Percentiles rank a stretch among this genome's conserved stretches.
Evolutionary conservation across 2,888 invertebrate genomes (phyloP).

Genomic region (Isoperla grammatica): DNA sequence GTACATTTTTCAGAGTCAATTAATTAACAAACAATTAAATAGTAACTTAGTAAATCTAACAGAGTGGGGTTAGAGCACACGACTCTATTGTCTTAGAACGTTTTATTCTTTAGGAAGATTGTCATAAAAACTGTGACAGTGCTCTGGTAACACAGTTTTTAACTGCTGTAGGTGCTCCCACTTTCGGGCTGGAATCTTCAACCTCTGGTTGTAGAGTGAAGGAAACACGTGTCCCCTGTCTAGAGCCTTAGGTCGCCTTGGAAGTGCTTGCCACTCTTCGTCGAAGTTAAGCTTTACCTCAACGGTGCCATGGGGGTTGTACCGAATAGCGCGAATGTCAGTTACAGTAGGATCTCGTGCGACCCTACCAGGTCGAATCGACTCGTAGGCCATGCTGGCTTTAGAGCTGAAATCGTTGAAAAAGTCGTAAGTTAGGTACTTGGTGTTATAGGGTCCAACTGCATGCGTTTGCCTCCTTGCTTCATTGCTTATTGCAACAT

Average conservation of each 20-base stretch:
- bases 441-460: background rate
- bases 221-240: background rate
- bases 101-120: constrained; percentile 16
- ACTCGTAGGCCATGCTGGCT: constrained; percentile 19
- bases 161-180: constrained; percentile 30
- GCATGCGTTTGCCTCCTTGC: constrained; percentile 18
- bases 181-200: constrained; percentile 24
- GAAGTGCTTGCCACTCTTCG: constrained; percentile 14
- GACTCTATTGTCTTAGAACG: background rate
- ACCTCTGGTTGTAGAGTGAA: background rate
- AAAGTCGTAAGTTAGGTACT: background rate
- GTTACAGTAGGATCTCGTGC: constrained; percentile 31
- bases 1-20: no score
- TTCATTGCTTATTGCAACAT: constrained; percentile 31
- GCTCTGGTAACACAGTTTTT: constrained; percentile 24
- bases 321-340: constrained; percentile 29
- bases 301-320: constrained; percentile 20
- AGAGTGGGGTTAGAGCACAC: no score
- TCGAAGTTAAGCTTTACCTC: constrained; percentile 4
- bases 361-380: constrained; percentile 34
- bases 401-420: background rate
- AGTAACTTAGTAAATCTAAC: no score
- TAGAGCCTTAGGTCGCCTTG: constrained; percentile 4
- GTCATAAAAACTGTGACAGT: constrained; percentile 30
- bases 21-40: no score